Evolutionary conservation across 1,140 invertebrate genomes (phyloP), one percentile per base, ranked within the genome.

Genomic region (Paramacrobiotus metropolitanus): DNA sequence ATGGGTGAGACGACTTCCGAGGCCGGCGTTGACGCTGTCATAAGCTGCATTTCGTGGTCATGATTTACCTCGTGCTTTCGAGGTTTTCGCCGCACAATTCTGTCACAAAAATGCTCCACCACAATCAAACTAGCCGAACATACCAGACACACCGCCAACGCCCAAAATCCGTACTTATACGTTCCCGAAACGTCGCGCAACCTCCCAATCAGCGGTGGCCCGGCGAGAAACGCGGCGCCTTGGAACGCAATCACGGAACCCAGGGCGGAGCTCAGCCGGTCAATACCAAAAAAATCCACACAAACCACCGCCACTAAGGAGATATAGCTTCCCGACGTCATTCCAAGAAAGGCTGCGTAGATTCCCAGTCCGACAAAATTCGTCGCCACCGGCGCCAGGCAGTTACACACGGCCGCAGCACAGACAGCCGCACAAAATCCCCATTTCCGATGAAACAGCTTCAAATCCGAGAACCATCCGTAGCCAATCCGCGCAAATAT

Each of bases 361-460:
- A 55, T 24, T 15, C 15, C 48, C 48, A 55, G 24, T 55, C 48
- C 48, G 15, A 24, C 28, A 24, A 20, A 15, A 28, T 55, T 24
- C 15, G 48, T 20, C 15, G 24, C 48, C 15, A 15, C 15, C 15
- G 4, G 15, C 15, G 28, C 48, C 48, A 55, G 48, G 15, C 15
- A 55, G 48, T 55, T 55, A 24, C 48, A 55, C 4, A 28, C 24
- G 15, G 48, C 15, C 48, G 48, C 48, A 24, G 15, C 15, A 28
- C 28, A 55, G 15, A 55, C 24, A 15, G 48, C 48, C 24, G 15
- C 48, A 28, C 48, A 55, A 24, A 55, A 55, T 15, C 48, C 48
- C 48, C 48, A 55, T 24, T 55, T 55, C 24, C 48, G 48, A 28
- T 55, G 48, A 28, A 55, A 55, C 48, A 55, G 24, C 48, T 28